Base-by-base conservation (phyloP, 1,140 invertebrate genomes). In the Solen grandis region DNA sequence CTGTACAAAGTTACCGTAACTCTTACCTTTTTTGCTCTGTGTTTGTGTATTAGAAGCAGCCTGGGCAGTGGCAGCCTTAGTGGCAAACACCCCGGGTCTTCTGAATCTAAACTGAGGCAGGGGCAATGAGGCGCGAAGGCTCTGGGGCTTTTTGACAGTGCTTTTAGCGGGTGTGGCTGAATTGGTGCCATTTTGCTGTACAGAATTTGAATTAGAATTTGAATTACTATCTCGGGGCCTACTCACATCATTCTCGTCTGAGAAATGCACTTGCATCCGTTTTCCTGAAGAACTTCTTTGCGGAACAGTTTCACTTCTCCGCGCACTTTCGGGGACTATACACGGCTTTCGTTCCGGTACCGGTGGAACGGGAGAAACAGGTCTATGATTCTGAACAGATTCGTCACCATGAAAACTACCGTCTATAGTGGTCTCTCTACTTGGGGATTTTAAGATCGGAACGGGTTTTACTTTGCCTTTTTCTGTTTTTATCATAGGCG, bases 1-100 rank as follows among this genome's bases (percentile, higher is more conserved):
- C n/a, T n/a, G n/a, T n/a, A n/a, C 69, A 54, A 31, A 55, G 27
- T 13, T 31, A 35, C 31, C 57, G 41, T 46, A 27, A 41, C 50
- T 46, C 79, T 81, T 81, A 81, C 79, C 79, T 81, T 81, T 74
- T 66, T 75, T 81, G 46, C 70, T 81, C 31, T 81, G 69, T 27
- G 79, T 35, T 14, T 35, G 54, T 27, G n/a, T 19, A 19, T 27
- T 59, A 25, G 52, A 16, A 5, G 38, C 10, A 54, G 14, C 36
- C n/a, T 25, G 14, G 2, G 73, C 41, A 10, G 75, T 10, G 19
- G 50, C 46, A n/a, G 41, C n/a, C 50, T 62, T 55, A 25, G 16
- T 65, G 27, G 68, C 68, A 72, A 63, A 63, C 2, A 22, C 13
- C 27, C 68, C 68, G 41, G 68, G 77, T 70, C 77, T 50, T 62